phyloP scores from a whole-genome alignment of 2,113 vertebrate species.

The Tamias sibiricus region DNA sequence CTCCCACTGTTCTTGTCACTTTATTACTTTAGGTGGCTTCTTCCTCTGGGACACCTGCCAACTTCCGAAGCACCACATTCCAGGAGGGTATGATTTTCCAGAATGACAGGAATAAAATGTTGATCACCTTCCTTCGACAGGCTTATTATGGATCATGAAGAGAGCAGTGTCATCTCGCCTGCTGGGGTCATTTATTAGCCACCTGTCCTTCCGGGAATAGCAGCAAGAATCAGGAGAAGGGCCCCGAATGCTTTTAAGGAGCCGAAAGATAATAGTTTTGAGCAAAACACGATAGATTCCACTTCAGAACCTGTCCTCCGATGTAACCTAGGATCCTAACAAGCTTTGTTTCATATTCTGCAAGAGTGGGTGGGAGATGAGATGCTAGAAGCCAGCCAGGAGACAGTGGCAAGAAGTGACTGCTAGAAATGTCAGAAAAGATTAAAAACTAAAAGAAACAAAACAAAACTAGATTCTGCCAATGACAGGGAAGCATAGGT shows the following conservation, averaged over 20 bases:
- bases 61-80: background rate
- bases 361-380: no score
- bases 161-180: background rate
- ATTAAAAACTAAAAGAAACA: background rate
- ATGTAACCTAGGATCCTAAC: background rate
- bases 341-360: background rate
- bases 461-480: background rate
- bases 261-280: background rate
- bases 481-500: rapidly evolving
- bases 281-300: background rate
- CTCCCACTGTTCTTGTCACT: background rate
- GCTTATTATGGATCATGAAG: rapidly evolving
- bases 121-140: background rate
- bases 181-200: background rate
- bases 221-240: background rate
- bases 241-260: background rate
- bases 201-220: background rate
- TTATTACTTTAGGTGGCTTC: background rate
- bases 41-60: background rate
- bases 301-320: background rate
- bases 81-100: background rate
- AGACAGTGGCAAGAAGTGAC: background rate
- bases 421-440: rapidly evolving
- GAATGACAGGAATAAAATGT: background rate
- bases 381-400: background rate